Conservation (phyloP, 2,888 invertebrate genomes). For the Nipponacmea schrenckii region DNA sequence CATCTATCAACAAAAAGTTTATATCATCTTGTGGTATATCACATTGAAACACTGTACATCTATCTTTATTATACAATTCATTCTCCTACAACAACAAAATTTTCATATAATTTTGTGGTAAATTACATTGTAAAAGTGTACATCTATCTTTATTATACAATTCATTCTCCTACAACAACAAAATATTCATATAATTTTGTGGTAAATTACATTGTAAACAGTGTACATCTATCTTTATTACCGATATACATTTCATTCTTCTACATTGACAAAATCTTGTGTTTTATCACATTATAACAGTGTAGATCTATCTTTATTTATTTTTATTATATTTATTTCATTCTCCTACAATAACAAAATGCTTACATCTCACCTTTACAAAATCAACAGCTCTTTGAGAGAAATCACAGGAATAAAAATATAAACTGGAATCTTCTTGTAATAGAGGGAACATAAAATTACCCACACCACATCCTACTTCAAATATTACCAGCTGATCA, state of each 20-base stretch:
- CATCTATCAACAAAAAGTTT: slow-evolving; percentile 71
- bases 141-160: slow-evolving; percentile 77
- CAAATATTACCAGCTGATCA: slow-evolving; percentile 71
- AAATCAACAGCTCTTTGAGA: slow-evolving; percentile 90
- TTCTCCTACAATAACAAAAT: slow-evolving; percentile 58
- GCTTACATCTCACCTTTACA: slow-evolving; percentile 77
- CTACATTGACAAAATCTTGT: slow-evolving; percentile 73
- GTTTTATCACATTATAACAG: slow-evolving; percentile 90
- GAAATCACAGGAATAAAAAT: slow-evolving; percentile 88
- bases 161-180: slow-evolving; percentile 65
- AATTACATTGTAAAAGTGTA: slow-evolving; percentile 85
- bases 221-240: neutral
- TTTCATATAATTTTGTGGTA: slow-evolving; percentile 78
- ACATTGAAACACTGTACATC: slow-evolving; percentile 83
- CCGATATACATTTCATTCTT: too few species aligned
- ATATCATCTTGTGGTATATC: slow-evolving; percentile 82
- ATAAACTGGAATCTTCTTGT: slow-evolving; percentile 78
- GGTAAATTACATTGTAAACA: neutral
- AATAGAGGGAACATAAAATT: slow-evolving; percentile 94
- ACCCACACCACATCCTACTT: slow-evolving; percentile 96
- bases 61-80: slow-evolving; percentile 75
- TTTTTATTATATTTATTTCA: slow-evolving; percentile 76
- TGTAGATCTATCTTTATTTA: slow-evolving; percentile 75
- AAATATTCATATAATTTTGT: neutral
- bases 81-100: slow-evolving; percentile 59